Percentiles rank a stretch among this genome's conserved stretches.
These are phyloP conservation scores for Hoplodrina blanda DNA, from an alignment of 2,888 invertebrate genomes.

Conservation along the genomic window DNA sequence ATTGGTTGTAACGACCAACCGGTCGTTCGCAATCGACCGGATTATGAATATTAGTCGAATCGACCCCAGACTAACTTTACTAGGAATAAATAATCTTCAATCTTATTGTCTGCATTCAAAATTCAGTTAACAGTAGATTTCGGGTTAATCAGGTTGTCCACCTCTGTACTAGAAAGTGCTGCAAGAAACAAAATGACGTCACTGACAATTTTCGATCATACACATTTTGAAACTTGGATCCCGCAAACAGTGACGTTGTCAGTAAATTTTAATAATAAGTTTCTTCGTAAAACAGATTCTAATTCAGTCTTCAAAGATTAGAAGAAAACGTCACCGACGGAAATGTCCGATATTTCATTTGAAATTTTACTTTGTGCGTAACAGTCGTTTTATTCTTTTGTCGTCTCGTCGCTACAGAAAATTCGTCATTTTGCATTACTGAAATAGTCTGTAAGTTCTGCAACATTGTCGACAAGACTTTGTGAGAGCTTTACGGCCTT, in stretches of 20 bases:
- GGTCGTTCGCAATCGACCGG: too few species aligned
- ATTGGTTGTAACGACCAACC: too few species aligned
- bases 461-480: conserved; percentile 64
- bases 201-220: conserved; percentile 22
- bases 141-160: too few species aligned
- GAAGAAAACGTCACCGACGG: conserved; percentile 49
- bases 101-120: too few species aligned
- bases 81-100: too few species aligned
- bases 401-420: conserved; percentile 45
- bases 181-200: conserved; percentile 19
- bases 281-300: conserved; percentile 37
- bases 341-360: conserved; percentile 53
- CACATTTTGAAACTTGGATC: conserved; percentile 29
- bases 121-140: too few species aligned
- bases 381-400: conserved; percentile 50
- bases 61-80: too few species aligned
- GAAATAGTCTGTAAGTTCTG: conserved; percentile 62
- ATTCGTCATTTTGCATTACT: conserved; percentile 59
- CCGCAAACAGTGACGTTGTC: conserved; percentile 17
- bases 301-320: conserved; percentile 59
- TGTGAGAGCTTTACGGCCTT: conserved; percentile 47
- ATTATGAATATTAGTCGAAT: too few species aligned
- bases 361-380: conserved; percentile 57
- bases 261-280: conserved; percentile 37
- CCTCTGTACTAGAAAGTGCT: conserved; percentile 5